Conservation (phyloP, 1,140 invertebrate species). For the Battus philenor region DNA sequence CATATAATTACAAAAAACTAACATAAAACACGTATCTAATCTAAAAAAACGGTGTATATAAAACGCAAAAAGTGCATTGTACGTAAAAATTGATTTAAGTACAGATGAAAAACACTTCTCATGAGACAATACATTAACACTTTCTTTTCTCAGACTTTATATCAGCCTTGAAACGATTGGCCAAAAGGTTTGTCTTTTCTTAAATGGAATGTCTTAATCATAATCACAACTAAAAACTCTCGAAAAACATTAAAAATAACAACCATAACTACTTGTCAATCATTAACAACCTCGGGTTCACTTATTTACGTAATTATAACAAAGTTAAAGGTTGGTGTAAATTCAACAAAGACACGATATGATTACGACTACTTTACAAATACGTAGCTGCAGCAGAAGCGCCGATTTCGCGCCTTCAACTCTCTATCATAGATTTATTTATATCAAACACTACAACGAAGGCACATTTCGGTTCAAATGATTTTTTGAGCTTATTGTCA, state of each 20-base stretch:
- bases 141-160: conserved; percentile 52
- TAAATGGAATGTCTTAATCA: conserved; percentile 62
- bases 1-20: conserved; percentile 33
- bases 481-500: conserved; percentile 61
- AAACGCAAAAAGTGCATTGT: conserved; percentile 53
- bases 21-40: conserved; percentile 22
- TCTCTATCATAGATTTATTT: conserved; percentile 30
- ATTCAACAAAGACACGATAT: conserved; percentile 57
- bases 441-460: conserved; percentile 26
- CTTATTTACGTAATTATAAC: conserved; percentile 45
- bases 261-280: conserved; percentile 39
- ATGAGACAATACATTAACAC: conserved; percentile 15
- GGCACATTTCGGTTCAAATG: conserved; percentile 27
- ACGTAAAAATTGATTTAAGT: conserved; percentile 42
- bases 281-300: conserved; percentile 50
- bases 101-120: conserved; percentile 25
- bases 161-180: conserved; percentile 53
- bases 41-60: conserved; percentile 45
- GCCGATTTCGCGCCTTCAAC: conserved; percentile 15
- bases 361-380: conserved; percentile 28
- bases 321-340: conserved; percentile 59
- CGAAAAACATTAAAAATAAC: conserved; percentile 23
- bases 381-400: conserved; percentile 18
- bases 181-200: conserved; percentile 49
- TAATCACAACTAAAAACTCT: conserved; percentile 43